Evolutionary conservation across 2,797 vertebrate species (phyloP).

Genomic region (Potorous gilbertii): DNA sequence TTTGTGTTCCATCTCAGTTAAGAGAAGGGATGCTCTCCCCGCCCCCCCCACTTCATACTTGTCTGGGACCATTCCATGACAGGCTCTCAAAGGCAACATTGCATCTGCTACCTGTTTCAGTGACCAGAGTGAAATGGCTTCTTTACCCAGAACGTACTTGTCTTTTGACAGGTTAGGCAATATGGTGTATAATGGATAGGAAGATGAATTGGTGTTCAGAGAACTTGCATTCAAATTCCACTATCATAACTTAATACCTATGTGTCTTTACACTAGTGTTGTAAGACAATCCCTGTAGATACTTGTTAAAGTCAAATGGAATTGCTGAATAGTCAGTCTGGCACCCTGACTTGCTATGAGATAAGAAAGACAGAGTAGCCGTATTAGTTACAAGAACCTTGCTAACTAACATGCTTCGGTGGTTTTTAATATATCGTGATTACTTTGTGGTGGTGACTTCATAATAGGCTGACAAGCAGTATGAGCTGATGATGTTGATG

Average conservation of each 20-base stretch:
- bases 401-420: background rate
- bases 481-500: background rate
- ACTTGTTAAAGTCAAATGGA: background rate
- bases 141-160: background rate
- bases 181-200: fast-evolving
- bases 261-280: background rate
- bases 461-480: background rate
- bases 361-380: background rate
- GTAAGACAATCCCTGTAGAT: background rate
- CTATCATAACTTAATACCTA: background rate
- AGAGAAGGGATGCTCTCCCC: background rate
- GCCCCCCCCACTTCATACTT: background rate
- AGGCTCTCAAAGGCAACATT: background rate
- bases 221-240: background rate
- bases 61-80: background rate
- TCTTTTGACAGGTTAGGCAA: background rate
- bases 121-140: background rate
- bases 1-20: background rate
- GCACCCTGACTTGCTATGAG: background rate
- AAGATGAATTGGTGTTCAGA: background rate
- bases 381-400: background rate
- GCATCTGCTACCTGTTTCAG: background rate
- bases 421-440: background rate
- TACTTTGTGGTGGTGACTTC: background rate
- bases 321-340: background rate